Base-by-base conservation (phyloP, 2,888 invertebrate species). In the Lomographa bimaculata region DNA sequence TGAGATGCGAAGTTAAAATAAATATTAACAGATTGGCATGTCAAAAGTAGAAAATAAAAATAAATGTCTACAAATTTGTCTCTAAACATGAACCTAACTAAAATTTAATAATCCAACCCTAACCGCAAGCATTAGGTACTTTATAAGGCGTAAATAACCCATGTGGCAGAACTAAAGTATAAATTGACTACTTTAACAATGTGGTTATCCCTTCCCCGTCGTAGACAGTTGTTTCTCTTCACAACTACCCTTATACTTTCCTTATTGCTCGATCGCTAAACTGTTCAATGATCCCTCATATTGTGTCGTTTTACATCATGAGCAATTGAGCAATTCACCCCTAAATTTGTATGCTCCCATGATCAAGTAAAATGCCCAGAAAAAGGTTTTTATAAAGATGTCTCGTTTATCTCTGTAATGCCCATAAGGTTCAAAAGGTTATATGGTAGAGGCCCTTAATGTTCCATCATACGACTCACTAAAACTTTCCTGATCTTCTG, bases 401-500 rank as follows among this genome's bases (percentile, higher is more conserved):
- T 14, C n/a, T 19, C 7, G 33, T 26, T 34, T 34, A 41, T 10
- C 12, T 25, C 14, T 19, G 25, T 28, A n/a, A n/a, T n/a, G n/a
- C n/a, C n/a, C n/a, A n/a, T n/a, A n/a, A n/a, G n/a, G 40, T 30
- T 46, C 29, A 50, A 50, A 45, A 46, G 33, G 50, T 49, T 50
- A 24, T 50, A 48, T 46, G 46, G 18, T 7, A 8, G 11, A 8
- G 5, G 19, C 33, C 30, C 21, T 18, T 34, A 35, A 29, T 54
- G 57, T 54, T 49, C 50, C 53, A 50, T 54, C 54, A 52, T 50
- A 60, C 52, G 57, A 59, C 44, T 57, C 48, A 34, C 48, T 46
- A 36, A 55, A 70, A 70, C 64, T 66, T 69, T 59, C 58, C 56
- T 59, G 60, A 66, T 60, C 45, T 27, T 35, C 40, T 44, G 37